Percentiles rank a stretch among this genome's conserved stretches.
phyloP scores from a whole-genome alignment of 2,888 invertebrate species.

The Chrysolina haemoptera region DNA sequence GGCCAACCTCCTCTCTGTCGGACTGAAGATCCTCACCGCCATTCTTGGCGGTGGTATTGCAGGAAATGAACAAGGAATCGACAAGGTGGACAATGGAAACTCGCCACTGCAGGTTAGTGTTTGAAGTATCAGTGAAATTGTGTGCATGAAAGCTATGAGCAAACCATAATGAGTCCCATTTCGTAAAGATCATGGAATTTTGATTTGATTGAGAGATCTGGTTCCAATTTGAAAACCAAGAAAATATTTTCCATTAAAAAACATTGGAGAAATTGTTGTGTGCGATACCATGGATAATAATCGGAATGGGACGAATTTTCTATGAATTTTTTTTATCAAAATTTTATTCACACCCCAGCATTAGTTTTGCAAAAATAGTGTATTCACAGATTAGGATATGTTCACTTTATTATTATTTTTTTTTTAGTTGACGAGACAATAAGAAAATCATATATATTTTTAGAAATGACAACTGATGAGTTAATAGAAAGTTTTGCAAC shows the following conservation, averaged over 20 bases:
- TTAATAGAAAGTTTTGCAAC: too few relatives aligned
- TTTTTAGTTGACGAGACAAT: too few relatives aligned
- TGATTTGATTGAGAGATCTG: too few relatives aligned
- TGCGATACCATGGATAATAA: too few relatives aligned
- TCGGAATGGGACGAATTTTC: too few relatives aligned
- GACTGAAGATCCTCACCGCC: conserved; percentile 88
- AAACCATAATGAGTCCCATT: not conserved
- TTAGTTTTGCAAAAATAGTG: not conserved
- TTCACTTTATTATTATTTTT: too few relatives aligned
- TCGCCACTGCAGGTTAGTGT: conserved; percentile 87
- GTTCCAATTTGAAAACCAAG: too few relatives aligned
- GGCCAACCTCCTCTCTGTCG: conserved; percentile 90
- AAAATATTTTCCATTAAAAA: too few relatives aligned
- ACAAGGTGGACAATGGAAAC: conserved; percentile 91
- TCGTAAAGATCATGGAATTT: not conserved
- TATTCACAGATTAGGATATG: not conserved
- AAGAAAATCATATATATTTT: too few relatives aligned
- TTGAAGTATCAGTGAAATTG: not conserved
- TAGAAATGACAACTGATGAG: too few relatives aligned
- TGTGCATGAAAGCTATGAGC: not conserved
- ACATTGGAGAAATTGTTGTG: too few relatives aligned
- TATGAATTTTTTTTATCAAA: not conserved
- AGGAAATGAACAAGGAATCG: conserved; percentile 84
- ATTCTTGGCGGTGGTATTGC: conserved; percentile 82
- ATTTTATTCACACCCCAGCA: not conserved